Evolutionary conservation across 1,140 invertebrate species (phyloP), one percentile per base, ranked within the genome.

Genomic region (Diplogasteroides magnus): DNA sequence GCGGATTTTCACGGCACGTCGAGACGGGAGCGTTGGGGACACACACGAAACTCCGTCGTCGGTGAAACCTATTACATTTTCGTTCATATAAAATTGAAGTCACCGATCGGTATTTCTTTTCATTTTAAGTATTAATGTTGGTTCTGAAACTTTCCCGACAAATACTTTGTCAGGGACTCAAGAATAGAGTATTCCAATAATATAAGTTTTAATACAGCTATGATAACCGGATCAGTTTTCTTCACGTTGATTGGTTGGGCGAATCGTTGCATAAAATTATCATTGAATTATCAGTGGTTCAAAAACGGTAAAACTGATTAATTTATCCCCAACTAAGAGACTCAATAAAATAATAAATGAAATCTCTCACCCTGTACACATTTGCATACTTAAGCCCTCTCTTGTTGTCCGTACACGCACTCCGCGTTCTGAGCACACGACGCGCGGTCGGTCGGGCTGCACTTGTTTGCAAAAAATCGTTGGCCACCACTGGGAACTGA

Each of bases 41-140:
- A n/a, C n/a, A 81, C 91, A 93, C 0, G 83, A 84, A 59, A 86
- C 87, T 56, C 72, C 91, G 79, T 92, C 90, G 62, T 91, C 91
- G 60, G 87, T 86, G 82, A 82, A 86, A 23, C 86, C 85, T n/a
- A 78, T 74, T n/a, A 64, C 14, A 0, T 14, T 66, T 25, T 48
- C 6, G 37, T 48, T 11, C 19, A 11, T 48, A n/a, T n/a, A n/a
- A n/a, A n/a, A n/a, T n/a, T n/a, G n/a, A n/a, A 11, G 37, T 19
- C 6, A 48, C 6, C 37, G 37, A 6, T 11, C 37, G 19, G 37
- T 48, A 48, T n/a, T n/a, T n/a, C n/a, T n/a, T n/a, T n/a, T n/a
- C n/a, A n/a, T n/a, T n/a, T n/a, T n/a, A n/a, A n/a, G n/a, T n/a
- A n/a, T n/a, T n/a, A n/a, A n/a, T n/a, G n/a, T n/a, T n/a, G n/a